Evolutionary conservation across 2,113 vertebrate species (phyloP), one percentile per base, ranked within the genome.

Genomic region (Vireo altiloquus): DNA sequence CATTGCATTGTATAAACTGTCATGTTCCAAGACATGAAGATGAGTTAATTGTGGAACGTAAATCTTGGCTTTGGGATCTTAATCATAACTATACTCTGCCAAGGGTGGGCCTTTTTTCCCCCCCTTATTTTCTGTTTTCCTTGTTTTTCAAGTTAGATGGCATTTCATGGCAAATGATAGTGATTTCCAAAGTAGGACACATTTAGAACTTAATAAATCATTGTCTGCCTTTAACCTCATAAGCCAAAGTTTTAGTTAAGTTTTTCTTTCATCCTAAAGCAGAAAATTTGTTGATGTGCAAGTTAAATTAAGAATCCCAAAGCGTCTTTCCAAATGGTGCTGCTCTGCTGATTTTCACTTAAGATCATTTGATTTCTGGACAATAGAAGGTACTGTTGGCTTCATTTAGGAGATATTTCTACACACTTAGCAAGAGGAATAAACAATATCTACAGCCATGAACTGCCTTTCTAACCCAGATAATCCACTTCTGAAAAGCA

Each of bases 41-140:
- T 9, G 23, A 50, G 13, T 52, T 87, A 60, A 46, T 23, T 46
- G 19, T 24, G 68, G 49, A 79, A 54, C 21, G 68, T 37, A 44
- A 56, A 64, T 39, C 52, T 54, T 83, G 35, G 8, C 37, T 90
- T 89, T 87, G 60, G 27, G 50, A 82, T 89, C 64, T 71, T 35
- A 78, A 44, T 54, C 37, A 19, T 49, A 54, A 12, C 18, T 63
- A 25, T 49, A 22, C 11, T 76, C 8, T 52, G 22, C 52, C 35
- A 49, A n/a, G 16, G 23, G 2, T 19, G 10, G 7, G 21, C 15
- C 3, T 13, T 44, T 15, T 10, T 1, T 0, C 2, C 4, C 15
- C 7, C 3, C 6, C 13, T 77, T 71, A 27, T n/a, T 88, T 88
- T 87, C 15, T n/a, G 1, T 77, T 94, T 80, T 82, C 17, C 30